phyloP scores from a whole-genome alignment of 1,140 invertebrate species.

The Brachionus angularis region DNA sequence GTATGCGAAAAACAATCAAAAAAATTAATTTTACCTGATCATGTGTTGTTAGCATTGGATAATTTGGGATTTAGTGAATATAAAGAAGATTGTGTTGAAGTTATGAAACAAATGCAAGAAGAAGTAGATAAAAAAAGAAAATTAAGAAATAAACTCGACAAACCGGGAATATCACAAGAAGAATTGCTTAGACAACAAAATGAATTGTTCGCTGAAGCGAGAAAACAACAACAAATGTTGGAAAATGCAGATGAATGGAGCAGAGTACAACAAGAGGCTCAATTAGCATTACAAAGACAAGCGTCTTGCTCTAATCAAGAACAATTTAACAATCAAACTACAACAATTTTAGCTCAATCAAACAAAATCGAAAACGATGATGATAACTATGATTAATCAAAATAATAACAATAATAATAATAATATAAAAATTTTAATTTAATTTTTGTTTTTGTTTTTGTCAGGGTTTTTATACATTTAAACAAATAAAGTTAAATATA shows the following conservation, averaged over 20 bases:
- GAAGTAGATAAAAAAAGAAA: neutral
- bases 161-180: constrained; percentile 18
- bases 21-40: constrained; percentile 24
- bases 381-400: too few relatives aligned
- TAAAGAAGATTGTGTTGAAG: constrained; percentile 83
- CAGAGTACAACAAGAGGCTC: constrained; percentile 15
- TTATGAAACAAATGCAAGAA: constrained; percentile 28
- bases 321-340: too few relatives aligned
- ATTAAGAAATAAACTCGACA: constrained; percentile 4
- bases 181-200: constrained; percentile 32
- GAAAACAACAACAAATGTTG: constrained; percentile 24
- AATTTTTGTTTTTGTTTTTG: too few relatives aligned
- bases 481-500: too few relatives aligned
- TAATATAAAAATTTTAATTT: too few relatives aligned
- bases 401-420: too few relatives aligned
- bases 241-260: constrained; percentile 20
- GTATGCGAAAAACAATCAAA: constrained; percentile 37
- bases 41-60: constrained; percentile 70
- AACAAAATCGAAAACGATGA: too few relatives aligned
- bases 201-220: constrained; percentile 14
- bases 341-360: too few relatives aligned
- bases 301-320: neutral
- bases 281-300: constrained; percentile 11
- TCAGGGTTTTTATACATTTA: too few relatives aligned
- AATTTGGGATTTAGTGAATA: constrained; percentile 88